Conservation (phyloP, 2,888 invertebrate genomes). For the Eupelmus urozonus region DNA sequence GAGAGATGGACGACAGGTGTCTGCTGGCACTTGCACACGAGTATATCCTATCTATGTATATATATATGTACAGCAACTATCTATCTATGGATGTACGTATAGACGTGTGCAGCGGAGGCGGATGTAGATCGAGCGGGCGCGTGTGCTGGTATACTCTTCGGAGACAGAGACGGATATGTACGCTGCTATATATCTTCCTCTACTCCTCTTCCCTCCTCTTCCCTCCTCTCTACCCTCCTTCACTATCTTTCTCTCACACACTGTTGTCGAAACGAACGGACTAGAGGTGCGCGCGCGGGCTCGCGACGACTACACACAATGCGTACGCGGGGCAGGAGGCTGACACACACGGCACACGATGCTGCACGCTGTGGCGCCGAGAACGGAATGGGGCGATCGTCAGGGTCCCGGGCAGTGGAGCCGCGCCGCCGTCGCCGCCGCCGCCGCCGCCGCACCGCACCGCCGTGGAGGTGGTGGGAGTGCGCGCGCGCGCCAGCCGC, state of each 20-base stretch:
- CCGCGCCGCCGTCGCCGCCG: constrained; percentile 61
- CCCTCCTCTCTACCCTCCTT: not conserved
- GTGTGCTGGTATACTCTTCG: not conserved
- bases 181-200: not conserved
- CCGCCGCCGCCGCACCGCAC: constrained; percentile 41
- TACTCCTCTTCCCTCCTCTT: not conserved
- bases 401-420: constrained; percentile 75
- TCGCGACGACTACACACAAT: no score
- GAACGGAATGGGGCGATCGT: constrained; percentile 77
- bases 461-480: constrained; percentile 60
- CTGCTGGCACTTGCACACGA: no score
- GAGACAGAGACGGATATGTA: no score
- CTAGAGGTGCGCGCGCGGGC: not conserved
- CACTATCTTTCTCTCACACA: constrained; percentile 3
- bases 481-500: constrained; percentile 56
- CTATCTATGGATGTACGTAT: no score
- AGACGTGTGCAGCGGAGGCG: not conserved
- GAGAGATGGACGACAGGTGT: no score
- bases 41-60: not conserved
- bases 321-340: constrained; percentile 7
- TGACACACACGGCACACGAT: constrained; percentile 59
- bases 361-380: constrained; percentile 76
- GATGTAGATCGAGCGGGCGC: constrained; percentile 6
- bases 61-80: not conserved
- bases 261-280: not conserved